These are phyloP conservation scores for Anaspis maculata DNA, from an alignment of 2,888 invertebrate species.

Conservation along the genomic window DNA sequence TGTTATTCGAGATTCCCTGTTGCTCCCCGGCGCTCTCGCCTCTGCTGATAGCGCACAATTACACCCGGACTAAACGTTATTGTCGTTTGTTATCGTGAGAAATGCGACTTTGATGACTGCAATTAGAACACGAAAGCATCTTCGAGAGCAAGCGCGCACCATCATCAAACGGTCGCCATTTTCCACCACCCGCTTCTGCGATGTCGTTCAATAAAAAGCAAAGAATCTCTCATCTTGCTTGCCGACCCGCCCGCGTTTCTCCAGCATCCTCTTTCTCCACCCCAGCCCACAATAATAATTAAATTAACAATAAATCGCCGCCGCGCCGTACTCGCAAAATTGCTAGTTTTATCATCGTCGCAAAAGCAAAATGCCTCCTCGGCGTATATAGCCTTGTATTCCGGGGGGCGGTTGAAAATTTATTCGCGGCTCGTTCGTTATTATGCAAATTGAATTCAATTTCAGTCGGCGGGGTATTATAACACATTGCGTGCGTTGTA, in stretches of 20 bases:
- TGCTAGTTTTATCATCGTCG: no score
- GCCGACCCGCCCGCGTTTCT: neutral
- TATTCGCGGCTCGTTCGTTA: slow-evolving; percentile 9
- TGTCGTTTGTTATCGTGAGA: slow-evolving; percentile 19
- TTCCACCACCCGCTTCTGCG: neutral
- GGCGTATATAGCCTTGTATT: no score
- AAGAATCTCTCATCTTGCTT: neutral
- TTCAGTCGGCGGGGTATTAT: slow-evolving; percentile 8
- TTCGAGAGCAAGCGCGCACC: neutral
- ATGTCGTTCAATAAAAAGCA: neutral
- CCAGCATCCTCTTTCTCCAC: neutral
- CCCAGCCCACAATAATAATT: no score
- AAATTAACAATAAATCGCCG: no score
- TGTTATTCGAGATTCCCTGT: slow-evolving; percentile 1
- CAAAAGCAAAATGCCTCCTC: no score
- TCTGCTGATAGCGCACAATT: slow-evolving; percentile 7
- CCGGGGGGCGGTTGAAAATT: slow-evolving; percentile 7
- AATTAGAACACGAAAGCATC: slow-evolving; percentile 11
- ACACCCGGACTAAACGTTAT: slow-evolving; percentile 16
- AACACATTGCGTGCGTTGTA: slow-evolving; percentile 8
- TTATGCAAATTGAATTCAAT: slow-evolving; percentile 16
- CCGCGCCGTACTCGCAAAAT: no score
- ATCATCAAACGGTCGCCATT: neutral
- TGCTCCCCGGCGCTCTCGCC: neutral
- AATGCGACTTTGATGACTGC: slow-evolving; percentile 19